Percentiles rank a stretch among this genome's conserved stretches.
Conservation (phyloP, 2,113 vertebrate species). For the Scophthalmus maximus region DNA sequence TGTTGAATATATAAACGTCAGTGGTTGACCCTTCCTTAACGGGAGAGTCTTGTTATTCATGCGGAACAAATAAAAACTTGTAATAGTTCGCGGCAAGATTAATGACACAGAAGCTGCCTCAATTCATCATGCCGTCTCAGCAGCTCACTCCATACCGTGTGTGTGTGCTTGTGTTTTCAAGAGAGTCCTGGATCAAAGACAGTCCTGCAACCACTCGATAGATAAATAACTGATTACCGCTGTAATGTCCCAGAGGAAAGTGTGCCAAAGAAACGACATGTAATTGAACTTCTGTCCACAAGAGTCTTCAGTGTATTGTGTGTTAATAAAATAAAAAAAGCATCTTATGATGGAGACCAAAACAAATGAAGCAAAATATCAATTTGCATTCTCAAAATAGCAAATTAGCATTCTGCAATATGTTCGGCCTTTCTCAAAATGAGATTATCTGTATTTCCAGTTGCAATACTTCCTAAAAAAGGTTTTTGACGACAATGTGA, state of each 20-base stretch:
- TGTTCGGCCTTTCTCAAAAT: constrained; percentile 14
- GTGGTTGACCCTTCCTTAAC: constrained; percentile 23
- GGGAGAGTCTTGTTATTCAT: constrained; percentile 41
- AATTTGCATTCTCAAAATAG: constrained; percentile 21
- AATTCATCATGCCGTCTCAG: constrained; percentile 52
- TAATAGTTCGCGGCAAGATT: constrained; percentile 54
- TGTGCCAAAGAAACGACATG: constrained; percentile 13
- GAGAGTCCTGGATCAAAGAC: constrained; percentile 52
- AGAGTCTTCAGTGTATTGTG: not conserved
- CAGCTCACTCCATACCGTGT: not conserved
- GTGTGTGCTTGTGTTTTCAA: constrained; percentile 35
- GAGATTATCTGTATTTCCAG: not conserved
- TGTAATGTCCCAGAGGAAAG: constrained; percentile 23
- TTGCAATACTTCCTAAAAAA: not conserved
- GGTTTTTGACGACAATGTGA: not conserved
- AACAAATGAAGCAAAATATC: not conserved
- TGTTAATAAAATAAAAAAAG: not conserved
- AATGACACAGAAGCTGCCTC: constrained; percentile 45
- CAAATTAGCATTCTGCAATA: constrained; percentile 28
- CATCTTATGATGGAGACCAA: not conserved
- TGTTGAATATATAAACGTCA: constrained; percentile 12
- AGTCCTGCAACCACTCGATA: constrained; percentile 42
- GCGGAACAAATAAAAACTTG: constrained; percentile 48
- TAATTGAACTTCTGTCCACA: constrained; percentile 13
- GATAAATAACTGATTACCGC: constrained; percentile 58